A percentile compares a stretch with the other conserved stretches of the same genome.
Conservation (phyloP, 2,113 vertebrate genomes). For the Axis porcinus region DNA sequence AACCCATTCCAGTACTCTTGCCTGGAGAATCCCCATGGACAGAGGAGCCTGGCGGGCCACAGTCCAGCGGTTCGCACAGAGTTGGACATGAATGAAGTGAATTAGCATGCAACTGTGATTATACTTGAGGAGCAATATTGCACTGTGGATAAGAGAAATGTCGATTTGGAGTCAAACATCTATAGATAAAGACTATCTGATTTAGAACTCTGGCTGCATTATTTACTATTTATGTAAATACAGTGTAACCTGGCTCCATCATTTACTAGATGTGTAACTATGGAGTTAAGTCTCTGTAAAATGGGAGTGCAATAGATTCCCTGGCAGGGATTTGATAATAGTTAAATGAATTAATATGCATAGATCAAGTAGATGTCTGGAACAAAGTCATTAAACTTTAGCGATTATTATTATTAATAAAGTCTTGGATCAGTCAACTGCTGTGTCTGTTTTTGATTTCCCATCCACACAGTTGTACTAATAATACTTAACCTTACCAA, state of each 20-base stretch:
- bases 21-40: not conserved
- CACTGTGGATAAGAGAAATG: not conserved
- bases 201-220: not conserved
- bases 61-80: not conserved
- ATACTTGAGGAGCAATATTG: not conserved
- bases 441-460: not conserved
- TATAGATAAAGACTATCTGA: not conserved
- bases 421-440: not conserved
- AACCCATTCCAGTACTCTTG: not conserved
- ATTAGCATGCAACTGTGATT: not conserved
- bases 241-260: not conserved
- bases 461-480: not conserved
- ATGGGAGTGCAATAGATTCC: not conserved
- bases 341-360: not conserved
- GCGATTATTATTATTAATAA: not conserved
- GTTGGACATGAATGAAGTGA: rapidly evolving
- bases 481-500: not conserved
- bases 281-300: not conserved
- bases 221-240: not conserved
- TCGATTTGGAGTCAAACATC: not conserved
- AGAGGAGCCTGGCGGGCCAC: not conserved
- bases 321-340: not conserved
- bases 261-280: not conserved
- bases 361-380: not conserved
- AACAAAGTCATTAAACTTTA: not conserved